Evolutionary conservation across 2,113 vertebrate species (phyloP).

Genomic region (Neotragus pygmaeus): DNA sequence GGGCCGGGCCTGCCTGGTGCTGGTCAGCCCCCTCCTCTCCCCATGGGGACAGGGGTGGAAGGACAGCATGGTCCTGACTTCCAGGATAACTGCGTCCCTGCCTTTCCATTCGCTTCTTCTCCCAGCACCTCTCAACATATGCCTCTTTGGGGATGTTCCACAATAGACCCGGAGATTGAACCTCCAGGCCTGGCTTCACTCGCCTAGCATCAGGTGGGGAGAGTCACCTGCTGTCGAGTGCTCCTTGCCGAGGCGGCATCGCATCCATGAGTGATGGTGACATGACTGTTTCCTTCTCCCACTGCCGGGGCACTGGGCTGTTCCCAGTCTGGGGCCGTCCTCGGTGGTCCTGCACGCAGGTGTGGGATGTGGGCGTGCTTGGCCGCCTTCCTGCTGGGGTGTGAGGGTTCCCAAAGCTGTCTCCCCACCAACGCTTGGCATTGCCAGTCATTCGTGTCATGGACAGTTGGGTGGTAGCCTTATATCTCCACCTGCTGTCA

Average conservation of each 20-base stretch:
- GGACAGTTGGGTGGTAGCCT: fast-evolving
- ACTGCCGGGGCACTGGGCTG: fast-evolving
- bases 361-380: fast-evolving
- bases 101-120: neutral
- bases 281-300: fast-evolving
- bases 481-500: neutral
- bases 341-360: fast-evolving
- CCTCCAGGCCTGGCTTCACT: neutral
- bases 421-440: neutral
- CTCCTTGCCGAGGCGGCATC: fast-evolving
- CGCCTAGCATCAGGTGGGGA: fast-evolving
- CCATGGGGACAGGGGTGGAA: neutral
- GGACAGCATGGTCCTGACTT: too few species aligned
- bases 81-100: neutral
- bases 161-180: fast-evolving
- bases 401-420: fast-evolving
- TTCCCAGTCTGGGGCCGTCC: neutral
- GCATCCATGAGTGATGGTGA: fast-evolving
- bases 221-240: fast-evolving
- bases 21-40: neutral
- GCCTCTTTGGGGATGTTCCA: neutral
- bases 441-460: fast-evolving
- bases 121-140: too few species aligned
- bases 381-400: fast-evolving
- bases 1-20: fast-evolving